Percentiles rank a stretch among this genome's conserved stretches.
These are phyloP conservation scores for Poicephalus meyeri DNA, from an alignment of 2,113 vertebrate species.

Conservation along the genomic window DNA sequence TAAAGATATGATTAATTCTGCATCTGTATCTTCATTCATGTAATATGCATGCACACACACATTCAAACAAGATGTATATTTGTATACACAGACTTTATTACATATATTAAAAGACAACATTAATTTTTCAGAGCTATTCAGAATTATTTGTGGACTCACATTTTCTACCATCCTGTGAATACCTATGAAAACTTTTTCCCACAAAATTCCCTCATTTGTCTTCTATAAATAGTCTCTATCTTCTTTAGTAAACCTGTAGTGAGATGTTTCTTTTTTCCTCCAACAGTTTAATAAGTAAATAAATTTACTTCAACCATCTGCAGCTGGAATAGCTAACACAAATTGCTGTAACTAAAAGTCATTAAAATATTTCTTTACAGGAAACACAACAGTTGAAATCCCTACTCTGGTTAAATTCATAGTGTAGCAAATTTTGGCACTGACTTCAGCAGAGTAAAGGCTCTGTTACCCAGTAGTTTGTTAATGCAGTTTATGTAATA, in stretches of 20 bases:
- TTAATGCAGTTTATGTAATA: neutral
- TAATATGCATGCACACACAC: neutral
- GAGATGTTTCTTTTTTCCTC: neutral
- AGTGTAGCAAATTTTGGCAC: neutral
- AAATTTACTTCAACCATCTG: neutral
- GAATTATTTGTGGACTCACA: neutral
- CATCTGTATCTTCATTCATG: neutral
- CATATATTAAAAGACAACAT: neutral
- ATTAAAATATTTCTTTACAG: neutral
- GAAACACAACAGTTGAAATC: neutral
- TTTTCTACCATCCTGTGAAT: neutral
- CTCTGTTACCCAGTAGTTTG: neutral
- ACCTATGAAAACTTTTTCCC: neutral
- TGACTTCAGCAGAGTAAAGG: neutral
- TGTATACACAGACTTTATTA: neutral
- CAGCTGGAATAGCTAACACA: neutral
- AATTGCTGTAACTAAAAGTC: neutral
- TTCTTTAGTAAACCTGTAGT: neutral
- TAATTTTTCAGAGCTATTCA: neutral
- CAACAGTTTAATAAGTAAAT: neutral
- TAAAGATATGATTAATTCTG: neutral
- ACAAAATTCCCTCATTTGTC: neutral
- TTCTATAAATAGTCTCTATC: neutral
- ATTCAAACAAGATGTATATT: neutral
- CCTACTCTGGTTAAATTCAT: neutral